Percentiles rank a stretch among this genome's conserved stretches.
phyloP scores from a whole-genome alignment of 2,888 invertebrate species.

The Hypselothyrea guttata region DNA sequence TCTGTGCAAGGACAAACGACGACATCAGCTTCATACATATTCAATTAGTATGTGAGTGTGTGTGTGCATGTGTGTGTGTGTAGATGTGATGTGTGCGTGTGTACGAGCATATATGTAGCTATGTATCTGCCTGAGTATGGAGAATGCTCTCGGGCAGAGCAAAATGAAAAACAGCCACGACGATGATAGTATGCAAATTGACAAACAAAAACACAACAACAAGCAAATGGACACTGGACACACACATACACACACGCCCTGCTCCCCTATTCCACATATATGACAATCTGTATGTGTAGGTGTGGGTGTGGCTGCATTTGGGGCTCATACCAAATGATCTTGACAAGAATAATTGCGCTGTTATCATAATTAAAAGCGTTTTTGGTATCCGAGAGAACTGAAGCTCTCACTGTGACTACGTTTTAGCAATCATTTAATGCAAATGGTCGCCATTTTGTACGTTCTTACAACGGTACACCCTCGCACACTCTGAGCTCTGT shows the following conservation, averaged over 20 bases:
- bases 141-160: slow-evolving; percentile 11
- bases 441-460: slow-evolving; percentile 74
- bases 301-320: slow-evolving; percentile 41
- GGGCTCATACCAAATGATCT: slow-evolving; percentile 74
- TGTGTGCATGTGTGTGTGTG: slow-evolving; percentile 38
- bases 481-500: not conserved
- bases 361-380: slow-evolving; percentile 80
- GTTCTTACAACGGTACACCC: slow-evolving; percentile 51
- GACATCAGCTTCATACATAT: slow-evolving; percentile 75
- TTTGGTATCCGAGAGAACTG: slow-evolving; percentile 53
- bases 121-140: slow-evolving; percentile 20
- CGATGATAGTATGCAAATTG: slow-evolving; percentile 80
- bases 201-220: slow-evolving; percentile 72
- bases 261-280: not conserved
- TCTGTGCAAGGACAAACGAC: slow-evolving; percentile 61
- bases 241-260: slow-evolving; percentile 2
- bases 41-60: slow-evolving; percentile 67
- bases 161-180: slow-evolving; percentile 76
- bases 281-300: slow-evolving; percentile 10
- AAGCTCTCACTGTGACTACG: slow-evolving; percentile 27
- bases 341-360: slow-evolving; percentile 80
- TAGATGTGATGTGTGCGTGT: slow-evolving; percentile 12
- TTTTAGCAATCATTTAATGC: slow-evolving; percentile 76
- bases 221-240: slow-evolving; percentile 17
- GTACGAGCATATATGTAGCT: no score